Evolutionary conservation across 2,797 vertebrate genomes (phyloP), one percentile per base, ranked within the genome.

Genomic region (Leptatherina wallacei): DNA sequence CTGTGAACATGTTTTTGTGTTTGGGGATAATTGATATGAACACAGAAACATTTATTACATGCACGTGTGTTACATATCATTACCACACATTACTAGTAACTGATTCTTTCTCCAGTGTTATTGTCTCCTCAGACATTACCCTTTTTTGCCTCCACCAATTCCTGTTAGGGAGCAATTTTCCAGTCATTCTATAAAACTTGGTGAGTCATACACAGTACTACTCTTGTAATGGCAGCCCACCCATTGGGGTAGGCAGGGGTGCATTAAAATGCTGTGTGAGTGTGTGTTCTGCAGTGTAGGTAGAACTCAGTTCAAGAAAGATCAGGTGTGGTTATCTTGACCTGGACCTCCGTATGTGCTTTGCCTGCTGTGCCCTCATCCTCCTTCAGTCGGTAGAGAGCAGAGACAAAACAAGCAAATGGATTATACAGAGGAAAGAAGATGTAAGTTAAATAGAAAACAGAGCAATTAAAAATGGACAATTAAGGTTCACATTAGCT

Each of bases 241-340:
- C 69, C 75, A 81, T 83, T 73, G 79, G 77, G 77, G 79, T 49
- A 68, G 80, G 60, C 9, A 1, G 56, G 71, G 62, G 75, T 62
- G 73, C 74, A 90, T 91, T 90, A 88, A 78, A 77, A 93, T 91
- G 90, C 88, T 61, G 78, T 29, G 77, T 3, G 74, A 73, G 89
- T 85, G 61, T 77, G 57, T 77, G 80, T 81, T 78, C 75, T 82
- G 80, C 83, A 71, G 64, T 55, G 69, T 77, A 73, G 61, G 65
- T 36, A 59, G 69, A 83, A 82, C 71, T 91, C 81, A 69, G 75
- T 78, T 81, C 70, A 81, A 73, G 69, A 81, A 85, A 81, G 81
- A 85, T 85, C 82, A 85, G 84, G 66, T 84, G 77, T 73, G 74
- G 69, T 75, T 85, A 65, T 89, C 78, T 81, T 90, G 85, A 88